phyloP scores from a whole-genome alignment of 1,140 invertebrate genomes.

The Vollenhovia emeryi region DNA sequence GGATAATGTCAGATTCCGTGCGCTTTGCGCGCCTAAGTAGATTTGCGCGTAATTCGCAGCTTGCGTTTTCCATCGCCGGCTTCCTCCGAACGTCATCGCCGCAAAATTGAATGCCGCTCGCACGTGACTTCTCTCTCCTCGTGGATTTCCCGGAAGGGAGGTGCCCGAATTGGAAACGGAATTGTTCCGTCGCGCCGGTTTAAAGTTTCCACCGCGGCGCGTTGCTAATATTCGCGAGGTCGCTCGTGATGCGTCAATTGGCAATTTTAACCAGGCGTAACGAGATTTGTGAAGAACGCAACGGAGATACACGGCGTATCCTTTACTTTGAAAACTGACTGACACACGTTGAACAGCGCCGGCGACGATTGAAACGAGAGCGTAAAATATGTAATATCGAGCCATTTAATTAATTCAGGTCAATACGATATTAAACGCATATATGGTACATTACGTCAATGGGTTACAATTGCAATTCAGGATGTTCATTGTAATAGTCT shows the following conservation, averaged over 20 bases:
- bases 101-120: background rate
- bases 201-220: background rate
- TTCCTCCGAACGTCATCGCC: background rate
- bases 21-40: background rate
- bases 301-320: background rate
- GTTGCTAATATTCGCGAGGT: background rate
- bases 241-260: background rate
- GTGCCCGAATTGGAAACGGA: background rate
- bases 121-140: background rate
- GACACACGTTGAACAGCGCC: background rate
- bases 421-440: background rate
- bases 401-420: background rate
- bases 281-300: background rate
- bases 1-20: background rate
- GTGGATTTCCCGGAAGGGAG: background rate
- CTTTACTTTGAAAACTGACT: background rate
- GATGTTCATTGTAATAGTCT: background rate
- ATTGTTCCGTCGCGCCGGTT: background rate
- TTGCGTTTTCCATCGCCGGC: background rate
- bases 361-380: slow-evolving; percentile 4
- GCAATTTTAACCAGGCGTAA: background rate
- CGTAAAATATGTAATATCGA: background rate
- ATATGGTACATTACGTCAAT: background rate
- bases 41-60: slow-evolving; percentile 8
- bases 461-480: background rate